Evolutionary conservation across 1,140 invertebrate species (phyloP), one percentile per base, ranked within the genome.

Genomic region (Camponotus vicinus): DNA sequence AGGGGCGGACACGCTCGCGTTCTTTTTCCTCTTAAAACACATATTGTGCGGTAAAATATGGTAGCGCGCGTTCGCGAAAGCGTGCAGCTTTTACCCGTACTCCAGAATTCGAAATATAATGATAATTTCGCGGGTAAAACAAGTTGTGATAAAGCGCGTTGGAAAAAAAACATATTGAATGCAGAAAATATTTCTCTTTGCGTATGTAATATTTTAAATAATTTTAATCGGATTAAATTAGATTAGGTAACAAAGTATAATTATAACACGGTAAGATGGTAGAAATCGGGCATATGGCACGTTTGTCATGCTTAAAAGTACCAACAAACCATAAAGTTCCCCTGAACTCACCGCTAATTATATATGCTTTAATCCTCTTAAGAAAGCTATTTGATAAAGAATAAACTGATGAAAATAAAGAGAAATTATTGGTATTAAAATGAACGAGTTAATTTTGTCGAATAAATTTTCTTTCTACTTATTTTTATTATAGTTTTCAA

Each of bases 21-120:
- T 61, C 67, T 73, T 83, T 75, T 63, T 37, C 27, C 79, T 57
- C 55, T 70, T 80, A 71, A 88, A 78, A 75, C 40, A 57, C 18
- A 67, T 79, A 75, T 55, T 75, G 59, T 40, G 18, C 9, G 61
- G 55, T 73, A 37, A 83, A 61, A 73, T 73, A 83, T 55, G 49
- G 18, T 34, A n/a, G 66, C 37, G 37, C 49, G 37, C 27, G 45
- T 64, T 79, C 32, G 49, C 15, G n/a, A 67, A 79, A 82, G 37
- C 34, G 67, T 71, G 55, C 79, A 75, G 66, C 78, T 80, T 80
- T n/a, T 80, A 61, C 73, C 21, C 40, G 11, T 37, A 4, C 18
- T 32, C 69, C 9, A 49, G 73, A 75, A 40, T 73, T 73, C 69
- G 32, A 61, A 61, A 45, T 82, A 40, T 59, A 40, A 82, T 82